These are phyloP conservation scores for Naso thynnoides DNA, from an alignment of 2,797 vertebrate genomes.

Conservation along the genomic window DNA sequence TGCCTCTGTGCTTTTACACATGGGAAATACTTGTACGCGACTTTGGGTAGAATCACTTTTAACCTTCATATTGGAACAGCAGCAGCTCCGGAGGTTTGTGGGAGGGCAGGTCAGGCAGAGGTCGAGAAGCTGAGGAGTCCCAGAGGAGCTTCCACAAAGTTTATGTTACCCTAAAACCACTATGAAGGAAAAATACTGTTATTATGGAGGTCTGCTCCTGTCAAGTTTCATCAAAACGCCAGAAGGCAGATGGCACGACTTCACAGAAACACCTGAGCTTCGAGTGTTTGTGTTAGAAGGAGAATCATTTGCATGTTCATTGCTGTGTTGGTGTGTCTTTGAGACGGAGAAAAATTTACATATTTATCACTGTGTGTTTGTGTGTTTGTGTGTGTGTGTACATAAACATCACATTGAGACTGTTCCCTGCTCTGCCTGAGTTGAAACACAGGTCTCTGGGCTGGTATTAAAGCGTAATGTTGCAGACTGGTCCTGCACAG, in stretches of 20 bases:
- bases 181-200: conserved; percentile 31
- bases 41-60: conserved; percentile 12
- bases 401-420: conserved; percentile 58
- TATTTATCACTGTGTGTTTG: conserved; percentile 56
- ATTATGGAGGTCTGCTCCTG: conserved; percentile 35
- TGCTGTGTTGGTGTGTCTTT: conserved; percentile 43
- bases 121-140: conserved; percentile 27
- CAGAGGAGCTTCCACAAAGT: conserved; percentile 44
- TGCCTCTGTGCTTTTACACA: no score
- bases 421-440: conserved; percentile 49
- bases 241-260: conserved; percentile 48
- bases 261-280: conserved; percentile 53
- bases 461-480: conserved; percentile 71
- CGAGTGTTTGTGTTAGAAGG: conserved; percentile 9
- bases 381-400: conserved; percentile 25
- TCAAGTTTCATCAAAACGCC: conserved; percentile 55
- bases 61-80: conserved; percentile 38
- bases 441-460: conserved; percentile 70
- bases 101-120: conserved; percentile 34
- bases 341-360: conserved; percentile 59
- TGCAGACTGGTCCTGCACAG: conserved; percentile 53
- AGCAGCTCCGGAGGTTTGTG: conserved; percentile 26
- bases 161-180: conserved; percentile 22
- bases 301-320: conserved; percentile 63
- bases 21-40: background rate